Base-by-base conservation (phyloP, 2,888 invertebrate species). In the Acrobeloides nanus region DNA sequence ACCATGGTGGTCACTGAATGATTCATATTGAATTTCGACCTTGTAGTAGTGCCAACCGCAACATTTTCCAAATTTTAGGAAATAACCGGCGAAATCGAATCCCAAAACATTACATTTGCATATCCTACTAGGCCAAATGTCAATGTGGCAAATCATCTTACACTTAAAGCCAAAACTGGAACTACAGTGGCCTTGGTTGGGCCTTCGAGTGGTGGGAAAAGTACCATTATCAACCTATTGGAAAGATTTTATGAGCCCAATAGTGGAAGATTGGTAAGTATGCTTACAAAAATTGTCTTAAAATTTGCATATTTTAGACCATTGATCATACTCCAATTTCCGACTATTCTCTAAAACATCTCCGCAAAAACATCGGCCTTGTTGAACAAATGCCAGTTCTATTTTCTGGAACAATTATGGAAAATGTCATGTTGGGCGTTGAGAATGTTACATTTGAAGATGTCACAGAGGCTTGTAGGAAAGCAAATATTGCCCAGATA, bases 301-400 rank as follows among this genome's bases (percentile, higher is more conserved):
- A 35, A 35, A 8, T n/a, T 7, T 7, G 2, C 23, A 1, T n/a
- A 4, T 24, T n/a, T 45, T 20, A 50, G 56, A 23, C 3, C 78
- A 79, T 77, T 17, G 78, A 77, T 57, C 74, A 68, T 34, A 51
- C 63, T 33, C 66, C 86, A 64, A 77, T 89, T 26, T 81, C 81
- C 55, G 79, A 82, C 24, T 74, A 87, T 62, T 82, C 84, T 0
- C 68, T 87, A 21, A 68, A 80, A 0, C 83, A 82, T 48, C 75
- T 86, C 12, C 80, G 92, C 48, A 81, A 82, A 33, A 84, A 86
- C 58, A 81, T 92, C 55, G 89, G 89, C 1, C 84, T 90, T 53
- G 90, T 92, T 1, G 86, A 87, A 3, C 92, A 93, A 76, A 90
- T 92, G 69, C 92, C 92, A 0, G 82, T 85, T 1, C 79, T 92